phyloP scores from a whole-genome alignment of 2,888 invertebrate genomes.

The Vanessa cardui region DNA sequence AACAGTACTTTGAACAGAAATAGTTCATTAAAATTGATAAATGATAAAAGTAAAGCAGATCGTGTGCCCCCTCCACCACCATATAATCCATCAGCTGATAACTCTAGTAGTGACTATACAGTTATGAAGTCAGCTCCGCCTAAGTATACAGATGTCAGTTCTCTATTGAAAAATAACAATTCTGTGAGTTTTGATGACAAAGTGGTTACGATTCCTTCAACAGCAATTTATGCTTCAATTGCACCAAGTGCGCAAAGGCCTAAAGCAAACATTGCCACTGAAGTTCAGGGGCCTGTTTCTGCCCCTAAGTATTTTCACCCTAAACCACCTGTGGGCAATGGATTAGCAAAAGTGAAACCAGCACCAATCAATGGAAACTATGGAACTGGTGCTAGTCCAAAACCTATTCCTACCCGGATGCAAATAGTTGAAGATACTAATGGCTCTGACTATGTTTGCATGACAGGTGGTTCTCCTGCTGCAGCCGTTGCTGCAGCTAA shows the following conservation, averaged over 20 bases:
- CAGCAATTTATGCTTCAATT: slow-evolving; percentile 80
- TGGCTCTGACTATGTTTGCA: slow-evolving; percentile 91
- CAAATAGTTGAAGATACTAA: slow-evolving; percentile 87
- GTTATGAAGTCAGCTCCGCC: slow-evolving; percentile 79
- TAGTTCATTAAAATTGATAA: slow-evolving; percentile 56
- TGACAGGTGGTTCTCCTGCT: slow-evolving; percentile 88
- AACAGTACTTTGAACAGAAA: slow-evolving; percentile 62
- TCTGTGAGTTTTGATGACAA: slow-evolving; percentile 72
- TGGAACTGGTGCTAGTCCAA: slow-evolving; percentile 50
- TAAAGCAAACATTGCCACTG: slow-evolving; percentile 79
- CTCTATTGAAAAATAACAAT: slow-evolving; percentile 66
- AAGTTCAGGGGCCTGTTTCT: slow-evolving; percentile 79
- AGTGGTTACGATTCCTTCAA: slow-evolving; percentile 73
- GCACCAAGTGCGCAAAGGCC: slow-evolving; percentile 81
- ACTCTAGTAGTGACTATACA: slow-evolving; percentile 71
- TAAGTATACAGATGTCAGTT: slow-evolving; percentile 76
- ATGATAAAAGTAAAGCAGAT: slow-evolving; percentile 77
- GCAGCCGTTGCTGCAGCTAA: slow-evolving; percentile 73
- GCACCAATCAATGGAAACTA: slow-evolving; percentile 64
- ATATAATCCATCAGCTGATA: slow-evolving; percentile 63
- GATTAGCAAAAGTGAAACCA: slow-evolving; percentile 70
- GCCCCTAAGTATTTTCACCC: slow-evolving; percentile 82
- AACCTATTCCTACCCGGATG: slow-evolving; percentile 65
- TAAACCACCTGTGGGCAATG: slow-evolving; percentile 83
- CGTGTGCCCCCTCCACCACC: slow-evolving; percentile 82